phyloP scores from a whole-genome alignment of 2,888 invertebrate species.

The Harmothoe impar region DNA sequence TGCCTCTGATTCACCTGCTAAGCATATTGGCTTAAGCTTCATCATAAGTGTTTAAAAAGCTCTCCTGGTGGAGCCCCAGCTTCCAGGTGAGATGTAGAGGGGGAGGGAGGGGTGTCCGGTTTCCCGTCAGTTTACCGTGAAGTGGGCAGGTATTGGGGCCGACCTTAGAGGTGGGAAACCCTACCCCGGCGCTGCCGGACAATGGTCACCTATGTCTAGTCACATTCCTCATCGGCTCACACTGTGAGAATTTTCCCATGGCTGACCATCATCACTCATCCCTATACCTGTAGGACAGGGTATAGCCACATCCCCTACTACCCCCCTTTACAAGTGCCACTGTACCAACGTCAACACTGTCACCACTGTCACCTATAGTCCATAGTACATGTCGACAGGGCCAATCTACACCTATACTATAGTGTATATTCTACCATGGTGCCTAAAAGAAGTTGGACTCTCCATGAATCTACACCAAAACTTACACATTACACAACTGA shows the following conservation, averaged over 20 bases:
- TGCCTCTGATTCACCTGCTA: neutral
- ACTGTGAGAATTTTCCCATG: constrained; percentile 54
- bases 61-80: neutral
- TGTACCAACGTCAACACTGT: no score
- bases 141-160: constrained; percentile 36
- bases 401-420: no score
- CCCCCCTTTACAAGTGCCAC: no score
- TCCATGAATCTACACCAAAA: no score
- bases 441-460: no score
- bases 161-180: constrained; percentile 2
- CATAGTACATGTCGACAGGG: no score
- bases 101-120: constrained; percentile 15
- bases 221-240: neutral
- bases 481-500: no score
- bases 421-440: no score
- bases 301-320: no score
- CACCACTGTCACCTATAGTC: no score
- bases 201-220: constrained; percentile 20
- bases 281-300: neutral
- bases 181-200: neutral
- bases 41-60: constrained; percentile 31
- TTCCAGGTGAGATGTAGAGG: constrained; percentile 20
- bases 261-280: constrained; percentile 21
- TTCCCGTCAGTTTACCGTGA: constrained; percentile 37
- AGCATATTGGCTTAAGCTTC: neutral